Percentiles rank a stretch among this genome's conserved stretches.
Conservation (phyloP, 1,140 invertebrate species). For the Dendrolimus kikuchii region DNA sequence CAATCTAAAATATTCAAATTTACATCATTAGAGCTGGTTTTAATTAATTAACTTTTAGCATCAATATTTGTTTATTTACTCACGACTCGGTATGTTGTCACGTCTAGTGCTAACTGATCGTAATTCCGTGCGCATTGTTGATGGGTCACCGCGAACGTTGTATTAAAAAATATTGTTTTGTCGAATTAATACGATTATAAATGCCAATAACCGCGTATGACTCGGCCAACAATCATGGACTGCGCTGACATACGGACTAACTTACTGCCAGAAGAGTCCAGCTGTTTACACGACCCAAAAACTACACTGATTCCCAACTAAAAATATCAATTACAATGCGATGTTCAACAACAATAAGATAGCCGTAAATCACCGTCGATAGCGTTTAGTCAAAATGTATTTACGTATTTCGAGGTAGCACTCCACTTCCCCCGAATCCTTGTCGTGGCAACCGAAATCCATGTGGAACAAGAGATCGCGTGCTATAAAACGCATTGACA, state of each 20-base stretch:
- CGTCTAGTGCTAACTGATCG: constrained; percentile 52
- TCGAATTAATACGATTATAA: constrained; percentile 18
- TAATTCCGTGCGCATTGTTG: constrained; percentile 50
- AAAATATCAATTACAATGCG: constrained; percentile 69
- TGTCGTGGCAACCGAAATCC: constrained; percentile 70
- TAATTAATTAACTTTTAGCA: constrained; percentile 13
- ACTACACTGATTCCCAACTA: constrained; percentile 59
- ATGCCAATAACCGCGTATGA: constrained; percentile 42
- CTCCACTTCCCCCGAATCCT: constrained; percentile 69
- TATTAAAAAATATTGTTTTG: constrained; percentile 12
- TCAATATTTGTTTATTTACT: constrained; percentile 36
- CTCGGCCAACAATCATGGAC: constrained; percentile 49
- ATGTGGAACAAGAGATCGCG: constrained; percentile 36
- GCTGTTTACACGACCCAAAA: constrained; percentile 69
- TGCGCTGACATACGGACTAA: constrained; percentile 54
- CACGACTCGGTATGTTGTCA: constrained; percentile 60
- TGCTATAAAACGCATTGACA: constrained; percentile 36
- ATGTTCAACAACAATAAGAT: constrained; percentile 48
- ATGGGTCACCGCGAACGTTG: constrained; percentile 10
- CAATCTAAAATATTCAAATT: constrained; percentile 61
- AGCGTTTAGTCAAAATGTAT: constrained; percentile 55
- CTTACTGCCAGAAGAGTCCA: constrained; percentile 55
- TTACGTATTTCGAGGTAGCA: constrained; percentile 72
- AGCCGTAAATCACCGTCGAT: constrained; percentile 38
- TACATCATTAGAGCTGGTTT: constrained; percentile 25